Base-by-base conservation (phyloP, 2,797 vertebrate species). In the Aselliscus stoliczkanus region DNA sequence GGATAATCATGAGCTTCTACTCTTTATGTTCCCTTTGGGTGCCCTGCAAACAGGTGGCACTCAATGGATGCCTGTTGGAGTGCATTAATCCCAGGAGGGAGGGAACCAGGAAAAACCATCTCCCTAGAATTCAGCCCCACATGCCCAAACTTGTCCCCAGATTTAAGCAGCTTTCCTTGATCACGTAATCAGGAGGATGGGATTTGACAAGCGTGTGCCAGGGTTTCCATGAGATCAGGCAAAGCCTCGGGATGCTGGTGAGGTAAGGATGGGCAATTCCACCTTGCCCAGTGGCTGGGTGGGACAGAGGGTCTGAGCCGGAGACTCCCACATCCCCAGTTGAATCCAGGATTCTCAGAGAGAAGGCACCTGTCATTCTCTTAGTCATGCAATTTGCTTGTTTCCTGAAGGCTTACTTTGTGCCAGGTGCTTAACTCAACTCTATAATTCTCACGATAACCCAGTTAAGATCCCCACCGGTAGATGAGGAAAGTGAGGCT, bases 101-200 rank as follows among this genome's bases (percentile, higher is more conserved):
- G 50, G 62, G 85, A 42, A 1, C 20, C 0, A 2, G 34, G 44
- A 69, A 64, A 62, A 62, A 10, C 13, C 50, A 17, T 88, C 54
- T 89, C 89, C 81, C 96, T 15, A 58, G 60, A 21, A 8, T 69
- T 50, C 13, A 0, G 56, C 5, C 73, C 86, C 50, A 70, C 97
- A 47, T 0, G 97, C 76, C 93, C 54, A 23, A 65, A 96, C 97
- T 91, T 97, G 97, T 76, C 93, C 47, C 86, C 31, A 15, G 65
- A n/a, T 50, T 84, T 97, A 97, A 97, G 96, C 89, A 17, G 97
- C 96, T 97, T 97, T 97, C 60, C 89, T 72, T 1, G 52, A 25
- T 73, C 85, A 76, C 11, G 58, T 80, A 70, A 95, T 96, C 90
- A 96, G 97, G 93, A 97, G 94, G 82, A 58, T 21, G 65, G 97